Evolutionary conservation across 2,888 invertebrate species (phyloP), one percentile per base, ranked within the genome.

Genomic region (Hirtodrosophila cameraria): DNA sequence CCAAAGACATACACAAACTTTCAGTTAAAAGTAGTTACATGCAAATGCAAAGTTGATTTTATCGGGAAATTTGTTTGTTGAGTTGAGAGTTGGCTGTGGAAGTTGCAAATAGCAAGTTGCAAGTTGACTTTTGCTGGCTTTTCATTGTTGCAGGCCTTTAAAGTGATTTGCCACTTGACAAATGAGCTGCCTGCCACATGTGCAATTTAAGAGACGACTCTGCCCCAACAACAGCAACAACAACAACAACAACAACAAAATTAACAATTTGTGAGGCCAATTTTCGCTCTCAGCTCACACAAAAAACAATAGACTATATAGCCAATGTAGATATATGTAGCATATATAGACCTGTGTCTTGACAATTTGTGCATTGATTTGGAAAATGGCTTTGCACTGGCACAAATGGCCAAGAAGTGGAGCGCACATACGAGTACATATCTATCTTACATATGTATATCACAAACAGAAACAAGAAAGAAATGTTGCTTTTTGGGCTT

Each of bases 361-460:
- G 81, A 77, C 81, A 81, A 86, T 84, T 84, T 86, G 86, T 74
- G 78, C 86, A 84, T 86, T 86, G 85, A 81, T 75, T 82, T 75
- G 75, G 82, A 82, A 86, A 86, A 83, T 77, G 65, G 60, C 67
- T 67, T 54, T 60, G 61, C 65, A 55, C 43, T 18, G 41, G n/a
- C n/a, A 52, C 55, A 81, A 70, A 61, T 78, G 68, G 62, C 63
- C 52, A 76, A 66, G 57, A 83, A 80, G 55, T 63, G 66, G 62
- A 74, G 82, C 67, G 54, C 55, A 50, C 67, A 69, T 42, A 46
- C 13, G n/a, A 27, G 35, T n/a, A 23, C 11, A 41, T 15, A n/a
- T 43, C 7, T 35, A 25, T n/a, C 13, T 27, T 7, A 13, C 6
- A 27, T 28, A 36, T 28, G 11, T 33, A 28, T 15, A 45, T 41